Conservation (phyloP, 2,797 vertebrate genomes). For the Poecilia picta region DNA sequence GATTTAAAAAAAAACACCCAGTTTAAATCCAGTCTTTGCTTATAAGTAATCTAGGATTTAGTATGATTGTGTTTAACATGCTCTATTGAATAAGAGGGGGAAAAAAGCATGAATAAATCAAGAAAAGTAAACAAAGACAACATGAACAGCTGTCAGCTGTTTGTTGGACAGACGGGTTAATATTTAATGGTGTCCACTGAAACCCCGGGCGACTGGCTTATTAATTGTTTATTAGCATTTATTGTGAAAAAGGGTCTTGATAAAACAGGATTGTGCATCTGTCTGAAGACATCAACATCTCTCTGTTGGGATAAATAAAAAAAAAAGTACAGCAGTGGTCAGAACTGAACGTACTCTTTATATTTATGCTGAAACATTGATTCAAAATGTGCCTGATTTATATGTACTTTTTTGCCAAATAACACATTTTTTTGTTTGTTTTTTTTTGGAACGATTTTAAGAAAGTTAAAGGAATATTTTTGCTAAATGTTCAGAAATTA, state of each 20-base stretch:
- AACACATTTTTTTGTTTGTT: background rate
- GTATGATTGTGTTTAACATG: conserved; percentile 15
- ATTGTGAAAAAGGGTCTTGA: background rate
- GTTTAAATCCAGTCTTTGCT: conserved; percentile 26
- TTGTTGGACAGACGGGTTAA: conserved; percentile 53
- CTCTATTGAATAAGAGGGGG: background rate
- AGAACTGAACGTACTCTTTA: fast-evolving
- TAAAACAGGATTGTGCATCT: background rate
- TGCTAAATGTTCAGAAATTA: background rate
- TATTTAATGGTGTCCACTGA: conserved; percentile 49
- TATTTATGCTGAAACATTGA: background rate
- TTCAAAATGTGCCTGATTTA: background rate
- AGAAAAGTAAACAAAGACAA: conserved; percentile 49
- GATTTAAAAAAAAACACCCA: background rate
- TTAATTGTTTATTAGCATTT: background rate
- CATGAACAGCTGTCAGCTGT: conserved; percentile 46
- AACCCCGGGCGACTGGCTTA: conserved; percentile 3
- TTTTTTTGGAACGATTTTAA: background rate
- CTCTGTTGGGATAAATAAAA: background rate
- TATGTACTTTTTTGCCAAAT: background rate
- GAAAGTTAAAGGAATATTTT: background rate
- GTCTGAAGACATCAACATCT: background rate
- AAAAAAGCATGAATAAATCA: conserved; percentile 54
- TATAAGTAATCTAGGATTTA: conserved; percentile 31
- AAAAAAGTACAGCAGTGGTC: background rate